Evolutionary conservation across 92 coral and sea anemone genomes (phyloP).

Genomic region (Nematostella vectensis): DNA sequence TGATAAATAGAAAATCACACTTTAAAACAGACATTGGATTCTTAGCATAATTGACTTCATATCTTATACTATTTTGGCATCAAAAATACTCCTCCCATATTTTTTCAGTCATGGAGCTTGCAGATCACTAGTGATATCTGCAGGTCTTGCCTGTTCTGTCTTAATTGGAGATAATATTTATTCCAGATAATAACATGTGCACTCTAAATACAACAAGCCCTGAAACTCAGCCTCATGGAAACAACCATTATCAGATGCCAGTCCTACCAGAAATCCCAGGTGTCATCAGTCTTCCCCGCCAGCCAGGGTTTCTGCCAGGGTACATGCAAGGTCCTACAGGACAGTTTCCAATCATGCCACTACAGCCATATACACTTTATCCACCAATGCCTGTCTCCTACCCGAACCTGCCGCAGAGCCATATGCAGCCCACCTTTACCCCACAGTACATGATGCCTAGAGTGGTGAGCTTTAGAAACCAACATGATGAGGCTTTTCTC

Average conservation of each 20-base stretch:
- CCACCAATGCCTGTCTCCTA: slow-evolving; percentile 25
- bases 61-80: no score
- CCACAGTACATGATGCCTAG: slow-evolving; percentile 30
- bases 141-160: no score
- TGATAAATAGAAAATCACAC: no score
- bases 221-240: background rate
- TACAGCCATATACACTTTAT: slow-evolving; percentile 19
- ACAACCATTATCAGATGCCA: background rate
- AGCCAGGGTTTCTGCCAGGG: background rate
- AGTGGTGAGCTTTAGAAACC: slow-evolving; percentile 15
- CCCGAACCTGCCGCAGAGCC: slow-evolving; percentile 3
- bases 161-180: no score
- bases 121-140: no score
- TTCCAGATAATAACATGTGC: no score
- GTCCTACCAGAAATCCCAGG: slow-evolving; percentile 1
- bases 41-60: no score
- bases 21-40: no score
- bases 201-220: background rate
- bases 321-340: background rate
- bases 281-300: background rate
- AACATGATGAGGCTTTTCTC: background rate
- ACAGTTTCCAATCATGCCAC: background rate
- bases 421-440: background rate
- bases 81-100: no score
- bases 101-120: no score